These are phyloP conservation scores for Lochmaea crataegi DNA, from an alignment of 2,888 invertebrate species.

Conservation along the genomic window DNA sequence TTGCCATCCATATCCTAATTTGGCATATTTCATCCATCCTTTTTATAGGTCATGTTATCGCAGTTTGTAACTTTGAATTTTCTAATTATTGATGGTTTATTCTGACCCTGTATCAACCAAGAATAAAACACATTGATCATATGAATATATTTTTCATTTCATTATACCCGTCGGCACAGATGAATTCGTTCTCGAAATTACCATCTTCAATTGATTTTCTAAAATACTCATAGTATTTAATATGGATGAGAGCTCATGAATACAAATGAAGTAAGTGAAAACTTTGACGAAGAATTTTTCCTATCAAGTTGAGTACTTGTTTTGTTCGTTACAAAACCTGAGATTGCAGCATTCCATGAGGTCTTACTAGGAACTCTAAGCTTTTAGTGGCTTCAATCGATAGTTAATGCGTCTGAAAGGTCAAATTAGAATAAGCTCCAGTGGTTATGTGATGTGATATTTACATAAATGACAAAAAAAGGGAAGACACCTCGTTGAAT, in stretches of 20 bases:
- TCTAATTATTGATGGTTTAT: too few relatives aligned
- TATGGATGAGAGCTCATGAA: neutral
- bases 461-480: too few relatives aligned
- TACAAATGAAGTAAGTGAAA: neutral
- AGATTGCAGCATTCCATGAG: constrained; percentile 4
- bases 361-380: neutral
- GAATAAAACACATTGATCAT: neutral
- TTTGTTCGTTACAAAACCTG: neutral
- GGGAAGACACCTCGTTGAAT: too few relatives aligned
- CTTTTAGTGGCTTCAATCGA: neutral
- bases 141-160: neutral
- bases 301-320: neutral
- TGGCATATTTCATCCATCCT: too few relatives aligned
- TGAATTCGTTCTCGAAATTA: too few relatives aligned
- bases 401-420: neutral
- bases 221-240: neutral
- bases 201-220: neutral
- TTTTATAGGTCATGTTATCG: too few relatives aligned
- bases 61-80: too few relatives aligned
- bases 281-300: neutral
- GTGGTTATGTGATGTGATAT: neutral
- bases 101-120: neutral
- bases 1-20: too few relatives aligned
- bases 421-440: neutral
- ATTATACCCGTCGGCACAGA: too few relatives aligned